phyloP scores from a whole-genome alignment of 1,140 invertebrate genomes.

The Achroia grisella region DNA sequence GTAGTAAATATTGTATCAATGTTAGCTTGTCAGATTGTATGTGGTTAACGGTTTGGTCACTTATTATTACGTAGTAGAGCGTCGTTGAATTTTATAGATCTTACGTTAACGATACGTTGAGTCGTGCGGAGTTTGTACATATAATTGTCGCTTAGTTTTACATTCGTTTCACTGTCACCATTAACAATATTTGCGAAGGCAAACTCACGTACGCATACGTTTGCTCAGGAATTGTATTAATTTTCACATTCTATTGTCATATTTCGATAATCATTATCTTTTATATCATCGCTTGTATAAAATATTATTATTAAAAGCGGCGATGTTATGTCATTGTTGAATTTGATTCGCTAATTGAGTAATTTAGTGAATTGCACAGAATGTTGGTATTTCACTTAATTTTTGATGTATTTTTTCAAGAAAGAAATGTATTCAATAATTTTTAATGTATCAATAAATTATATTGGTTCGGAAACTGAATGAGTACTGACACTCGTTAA shows the following conservation, averaged over 20 bases:
- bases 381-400: slow-evolving; percentile 71
- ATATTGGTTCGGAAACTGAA: slow-evolving; percentile 49
- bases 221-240: slow-evolving; percentile 72
- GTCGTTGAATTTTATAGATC: slow-evolving; percentile 64
- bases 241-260: slow-evolving; percentile 44
- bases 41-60: slow-evolving; percentile 58
- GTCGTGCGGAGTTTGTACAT: slow-evolving; percentile 51
- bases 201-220: slow-evolving; percentile 25
- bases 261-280: slow-evolving; percentile 59
- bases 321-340: slow-evolving; percentile 64
- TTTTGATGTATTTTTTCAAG: slow-evolving; percentile 69
- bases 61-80: slow-evolving; percentile 56
- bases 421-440: slow-evolving; percentile 57
- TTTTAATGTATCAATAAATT: slow-evolving; percentile 62
- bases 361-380: slow-evolving; percentile 70
- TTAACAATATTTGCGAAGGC: slow-evolving; percentile 9
- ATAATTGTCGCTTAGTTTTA: slow-evolving; percentile 42
- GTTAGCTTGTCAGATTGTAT: slow-evolving; percentile 68
- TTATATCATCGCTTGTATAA: slow-evolving; percentile 59
- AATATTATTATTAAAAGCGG: slow-evolving; percentile 37
- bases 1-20: slow-evolving; percentile 64
- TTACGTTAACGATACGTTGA: slow-evolving; percentile 40
- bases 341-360: slow-evolving; percentile 55
- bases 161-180: slow-evolving; percentile 24
- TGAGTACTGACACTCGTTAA: slow-evolving; percentile 31